Evolutionary conservation across 2,888 invertebrate species (phyloP), one percentile per base, ranked within the genome.

Genomic region (Calameuta filiformis): DNA sequence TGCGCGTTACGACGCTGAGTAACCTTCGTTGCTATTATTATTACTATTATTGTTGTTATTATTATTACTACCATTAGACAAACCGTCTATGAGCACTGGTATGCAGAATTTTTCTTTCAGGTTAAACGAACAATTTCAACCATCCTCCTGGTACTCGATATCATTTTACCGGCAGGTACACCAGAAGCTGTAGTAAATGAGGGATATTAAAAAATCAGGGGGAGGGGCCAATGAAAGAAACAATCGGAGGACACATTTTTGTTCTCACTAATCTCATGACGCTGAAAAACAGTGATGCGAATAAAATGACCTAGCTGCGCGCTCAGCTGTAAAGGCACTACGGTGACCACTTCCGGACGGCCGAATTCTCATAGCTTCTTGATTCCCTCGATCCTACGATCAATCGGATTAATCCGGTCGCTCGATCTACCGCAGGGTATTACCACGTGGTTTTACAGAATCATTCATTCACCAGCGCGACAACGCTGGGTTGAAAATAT

Each of bases 291-390:
- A 23, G 56, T 15, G 56, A 56, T 56, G 71, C 71, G 71, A 83
- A 85, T 82, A 83, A 82, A 71, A 71, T 84, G 87, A 88, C 88
- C 87, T 79, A 85, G 80, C 87, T 88, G 85, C 69, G 76, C 84
- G 84, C 78, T 82, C 81, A 86, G 81, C 85, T 86, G 86, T 83
- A 81, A 83, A 80, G 80, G 9, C 56, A 56, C 56, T 56, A 56
- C 56, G 56, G 23, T 23, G 56, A 83, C 82, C 81, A 82, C 83
- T 88, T 89, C 87, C 86, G 86, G 84, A 81, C 80, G 78, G 77
- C 79, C 80, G 34, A 82, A 81, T 82, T 84, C 79, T 84, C 81
- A 80, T 78, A 75, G 76, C 74, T 79, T 77, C 77, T 56, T 23
- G 23, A 56, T 56, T 56, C 56, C 56, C 56, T 56, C 23, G 56